phyloP scores from a whole-genome alignment of 2,797 vertebrate genomes.

The Chrosomus eos region DNA sequence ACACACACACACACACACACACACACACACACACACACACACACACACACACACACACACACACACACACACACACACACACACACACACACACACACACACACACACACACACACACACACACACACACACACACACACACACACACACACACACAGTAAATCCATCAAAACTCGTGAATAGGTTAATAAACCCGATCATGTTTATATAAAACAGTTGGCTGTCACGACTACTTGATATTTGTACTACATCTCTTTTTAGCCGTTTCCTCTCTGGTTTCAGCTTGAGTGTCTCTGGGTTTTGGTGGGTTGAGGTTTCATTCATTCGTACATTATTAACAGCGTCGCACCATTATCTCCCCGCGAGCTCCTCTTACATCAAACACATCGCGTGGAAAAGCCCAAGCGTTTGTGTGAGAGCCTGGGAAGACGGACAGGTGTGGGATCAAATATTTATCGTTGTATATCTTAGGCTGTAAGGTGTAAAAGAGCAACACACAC shows the following conservation, averaged over 20 bases:
- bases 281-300: slow-evolving; percentile 68
- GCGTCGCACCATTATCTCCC: slow-evolving; percentile 74
- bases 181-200: not conserved
- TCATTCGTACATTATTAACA: slow-evolving; percentile 82
- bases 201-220: not conserved
- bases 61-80: too few species aligned
- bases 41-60: too few species aligned
- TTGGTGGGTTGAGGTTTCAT: slow-evolving; percentile 78
- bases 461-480: slow-evolving; percentile 32
- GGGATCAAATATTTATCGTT: slow-evolving; percentile 56
- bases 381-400: slow-evolving; percentile 45
- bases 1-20: too few species aligned
- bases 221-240: slow-evolving; percentile 35
- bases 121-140: too few species aligned
- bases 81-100: too few species aligned
- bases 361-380: slow-evolving; percentile 76
- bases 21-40: too few species aligned
- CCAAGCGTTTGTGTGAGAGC: slow-evolving; percentile 52
- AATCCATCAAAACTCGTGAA: not conserved
- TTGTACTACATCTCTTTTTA: slow-evolving; percentile 46
- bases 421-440: slow-evolving; percentile 47
- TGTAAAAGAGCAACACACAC: slow-evolving; percentile 43
- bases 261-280: slow-evolving; percentile 70
- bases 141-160: not conserved
- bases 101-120: too few species aligned